phyloP scores from a whole-genome alignment of 2,113 vertebrate genomes.

The Dasyurus viverrinus region DNA sequence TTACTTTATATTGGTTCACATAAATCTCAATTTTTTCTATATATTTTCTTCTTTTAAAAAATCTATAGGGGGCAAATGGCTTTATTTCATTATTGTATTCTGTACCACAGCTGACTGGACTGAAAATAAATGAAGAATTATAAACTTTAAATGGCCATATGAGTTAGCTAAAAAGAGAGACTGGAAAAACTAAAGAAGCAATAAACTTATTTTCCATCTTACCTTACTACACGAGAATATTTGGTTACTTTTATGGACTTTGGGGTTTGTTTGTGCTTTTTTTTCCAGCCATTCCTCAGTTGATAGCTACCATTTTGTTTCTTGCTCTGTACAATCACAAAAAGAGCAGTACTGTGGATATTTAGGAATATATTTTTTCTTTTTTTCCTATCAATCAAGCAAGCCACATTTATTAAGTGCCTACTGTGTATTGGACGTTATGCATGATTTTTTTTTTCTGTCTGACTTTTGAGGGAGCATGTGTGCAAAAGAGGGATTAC shows the following conservation, averaged over 20 bases:
- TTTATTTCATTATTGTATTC: neutral
- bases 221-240: neutral
- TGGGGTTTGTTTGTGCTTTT: too few relatives aligned
- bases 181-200: neutral
- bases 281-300: neutral
- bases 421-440: too few relatives aligned
- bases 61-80: neutral
- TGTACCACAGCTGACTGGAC: conserved; percentile 9
- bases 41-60: neutral
- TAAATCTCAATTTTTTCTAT: neutral
- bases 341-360: neutral
- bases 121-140: conserved; percentile 40
- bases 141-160: neutral
- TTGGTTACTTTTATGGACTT: too few relatives aligned
- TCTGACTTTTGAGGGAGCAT: too few relatives aligned
- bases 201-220: neutral
- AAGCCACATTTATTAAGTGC: too few relatives aligned
- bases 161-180: neutral
- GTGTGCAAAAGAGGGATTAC: too few relatives aligned
- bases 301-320: neutral
- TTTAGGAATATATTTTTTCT: too few relatives aligned
- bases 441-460: too few relatives aligned
- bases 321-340: neutral
- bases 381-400: too few relatives aligned
- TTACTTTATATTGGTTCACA: neutral